Percentiles rank a stretch among this genome's conserved stretches.
These are phyloP conservation scores for Parus major DNA, from an alignment of 2,113 vertebrate genomes.

Conservation along the genomic window DNA sequence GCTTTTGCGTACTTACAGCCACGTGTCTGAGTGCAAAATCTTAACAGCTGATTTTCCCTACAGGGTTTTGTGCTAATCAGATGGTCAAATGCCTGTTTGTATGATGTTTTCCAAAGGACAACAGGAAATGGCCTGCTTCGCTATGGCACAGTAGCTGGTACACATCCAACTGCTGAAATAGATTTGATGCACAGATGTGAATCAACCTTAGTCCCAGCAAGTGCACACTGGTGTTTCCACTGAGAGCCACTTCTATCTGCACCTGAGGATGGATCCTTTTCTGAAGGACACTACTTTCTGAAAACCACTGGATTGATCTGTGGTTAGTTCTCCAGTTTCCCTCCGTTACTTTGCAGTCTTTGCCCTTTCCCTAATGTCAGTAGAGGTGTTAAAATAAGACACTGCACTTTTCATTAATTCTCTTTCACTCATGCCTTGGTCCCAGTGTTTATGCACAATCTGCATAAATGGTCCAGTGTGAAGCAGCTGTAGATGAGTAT, in stretches of 20 bases:
- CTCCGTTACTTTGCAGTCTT: not conserved
- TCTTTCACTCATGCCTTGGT: not conserved
- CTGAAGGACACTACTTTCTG: not conserved
- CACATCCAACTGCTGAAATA: not conserved
- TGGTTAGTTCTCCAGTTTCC: not conserved
- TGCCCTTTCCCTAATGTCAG: not conserved
- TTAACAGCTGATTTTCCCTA: not conserved
- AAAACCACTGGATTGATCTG: not conserved
- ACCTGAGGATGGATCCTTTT: not conserved
- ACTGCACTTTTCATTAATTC: not conserved
- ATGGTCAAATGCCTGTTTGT: not conserved
- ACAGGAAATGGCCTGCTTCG: not conserved
- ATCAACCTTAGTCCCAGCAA: not conserved
- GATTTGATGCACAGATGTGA: not conserved
- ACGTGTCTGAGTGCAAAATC: not conserved
- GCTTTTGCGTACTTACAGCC: not conserved
- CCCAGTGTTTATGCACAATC: not conserved
- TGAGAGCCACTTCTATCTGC: not conserved
- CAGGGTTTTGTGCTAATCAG: not conserved
- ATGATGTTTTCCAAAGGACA: slow-evolving; percentile 1
- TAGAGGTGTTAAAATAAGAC: not conserved
- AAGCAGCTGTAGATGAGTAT: not conserved
- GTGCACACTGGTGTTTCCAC: not conserved
- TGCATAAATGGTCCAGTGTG: not conserved
- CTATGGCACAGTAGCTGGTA: not conserved